Evolutionary conservation across 2,113 vertebrate species (phyloP).

Genomic region (Aphelocoma coerulescens): DNA sequence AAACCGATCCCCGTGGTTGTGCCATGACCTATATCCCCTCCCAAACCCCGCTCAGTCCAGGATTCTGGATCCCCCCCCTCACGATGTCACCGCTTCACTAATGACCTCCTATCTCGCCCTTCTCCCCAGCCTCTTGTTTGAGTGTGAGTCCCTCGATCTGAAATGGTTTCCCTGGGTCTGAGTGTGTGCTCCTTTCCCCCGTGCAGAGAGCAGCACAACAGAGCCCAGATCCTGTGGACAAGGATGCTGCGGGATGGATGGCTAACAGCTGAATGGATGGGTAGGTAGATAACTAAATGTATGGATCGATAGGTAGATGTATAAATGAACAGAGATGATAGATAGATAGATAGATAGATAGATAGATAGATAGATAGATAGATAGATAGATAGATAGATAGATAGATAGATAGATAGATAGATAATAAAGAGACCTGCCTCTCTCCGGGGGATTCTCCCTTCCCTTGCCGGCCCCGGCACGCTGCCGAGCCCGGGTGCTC

Average conservation of each 20-base stretch:
- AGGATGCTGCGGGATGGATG: no score
- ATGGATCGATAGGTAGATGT: not conserved
- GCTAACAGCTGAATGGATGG: not conserved
- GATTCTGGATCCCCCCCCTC: fast-evolving
- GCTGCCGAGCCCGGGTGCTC: not conserved
- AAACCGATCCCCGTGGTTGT: not conserved
- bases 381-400: not conserved
- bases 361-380: not conserved
- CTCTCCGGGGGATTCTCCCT: not conserved
- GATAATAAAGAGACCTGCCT: not conserved
- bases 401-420: not conserved
- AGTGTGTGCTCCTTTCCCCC: fast-evolving
- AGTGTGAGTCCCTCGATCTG: fast-evolving
- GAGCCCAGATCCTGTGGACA: not conserved
- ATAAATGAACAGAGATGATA: not conserved
- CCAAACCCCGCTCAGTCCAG: not conserved
- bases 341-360: not conserved
- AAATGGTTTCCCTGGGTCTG: not conserved
- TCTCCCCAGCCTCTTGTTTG: not conserved
- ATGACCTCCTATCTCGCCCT: not conserved
- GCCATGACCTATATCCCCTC: not conserved
- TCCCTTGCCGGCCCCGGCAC: not conserved
- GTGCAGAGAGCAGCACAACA: not conserved
- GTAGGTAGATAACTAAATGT: not conserved
- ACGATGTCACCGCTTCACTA: not conserved